Base-by-base conservation (phyloP, 2,888 invertebrate genomes). In the Cistogaster globosa region DNA sequence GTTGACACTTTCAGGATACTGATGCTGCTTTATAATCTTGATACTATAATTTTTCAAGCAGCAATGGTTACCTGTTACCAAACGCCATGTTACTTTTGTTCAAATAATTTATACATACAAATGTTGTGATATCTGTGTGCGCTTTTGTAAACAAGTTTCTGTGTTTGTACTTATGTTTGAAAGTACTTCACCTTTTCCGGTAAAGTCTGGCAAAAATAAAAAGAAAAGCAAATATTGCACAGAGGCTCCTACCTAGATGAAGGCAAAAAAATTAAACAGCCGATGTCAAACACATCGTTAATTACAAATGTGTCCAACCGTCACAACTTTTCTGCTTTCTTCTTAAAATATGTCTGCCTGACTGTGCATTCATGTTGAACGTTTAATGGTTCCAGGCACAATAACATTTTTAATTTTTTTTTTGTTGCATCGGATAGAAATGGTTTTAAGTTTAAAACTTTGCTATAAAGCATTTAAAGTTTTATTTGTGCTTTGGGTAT, bases 231-330 rank as follows among this genome's bases (percentile, higher is more conserved):
- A 58, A 48, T 9, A 38, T 12, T 2, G 12, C 42, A 42, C 36
- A 38, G n/a, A 22, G 1, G 67, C 45, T 45, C 32, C 48, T 32
- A 18, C 20, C 11, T 36, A 53, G 16, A 20, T 20, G 16, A 12
- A 48, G 18, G 16, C 18, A 20, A 57, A 51, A 57, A 20, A 63
- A 68, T 22, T n/a, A 18, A 55, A 63, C 69, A 68, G 65, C 53
- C 67, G 79, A 55, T 65, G 79, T 11, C 69, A 36, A 48, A 20
- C 74, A 76, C 72, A 84, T 80, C 80, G 71, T 80, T 80, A 84
- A 80, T 76, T 67, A 84, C 55, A 76, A 68, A 67, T 45, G 55
- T 57, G 18, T 20, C 36, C 55, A 69, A 69, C 57, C 75, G 48
- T 38, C 14, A 18, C 48, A 63, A 65, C 65, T 57, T 58, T 38